Base-by-base conservation (phyloP, 2,888 invertebrate species). In the Gasteruption jaculator region DNA sequence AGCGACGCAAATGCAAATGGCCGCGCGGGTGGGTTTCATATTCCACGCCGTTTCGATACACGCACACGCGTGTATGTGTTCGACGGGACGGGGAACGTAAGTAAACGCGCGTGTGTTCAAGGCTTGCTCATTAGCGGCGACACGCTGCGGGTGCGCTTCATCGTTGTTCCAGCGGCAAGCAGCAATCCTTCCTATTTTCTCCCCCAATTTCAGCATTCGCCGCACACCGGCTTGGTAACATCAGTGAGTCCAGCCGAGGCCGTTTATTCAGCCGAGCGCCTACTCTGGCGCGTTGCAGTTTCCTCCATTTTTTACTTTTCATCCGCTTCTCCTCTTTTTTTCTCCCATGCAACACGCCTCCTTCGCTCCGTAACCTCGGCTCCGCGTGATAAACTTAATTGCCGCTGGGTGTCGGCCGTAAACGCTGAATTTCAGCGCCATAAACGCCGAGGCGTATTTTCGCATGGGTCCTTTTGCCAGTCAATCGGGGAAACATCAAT, bases 41-140 rank as follows among this genome's bases (percentile, higher is more conserved):
- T 58, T 58, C 46, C 50, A 46, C 27, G 22, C 26, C 26, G 26
- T 12, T 40, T 26, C 25, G 15, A 39, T 15, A 26, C 24, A 40
- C 11, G 25, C 29, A 19, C 19, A 24, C 35, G 24, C 11, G 16
- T 29, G 30, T 15, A 22, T 11, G 32, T 8, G 39, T 20, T 6
- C 20, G 8, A 12, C 19, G 14, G 21, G 31, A 26, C 24, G 31
- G 26, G n/a, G 27, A 36, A 39, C 24, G 43, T 15, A 16, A 16
- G 8, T 38, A 14, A 29, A 21, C 27, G 14, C 12, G 30, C 37
- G 38, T 48, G 52, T 51, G 49, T 54, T 50, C 42, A 52, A 57
- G 54, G 53, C 56, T 43, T 50, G 55, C 54, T 59, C 52, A 54
- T 59, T 56, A 56, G 53, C 48, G 51, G 40, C 40, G 50, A 45